These are phyloP conservation scores for Meteorus sp. DNA, from an alignment of 1,140 invertebrate species.

Conservation along the genomic window DNA sequence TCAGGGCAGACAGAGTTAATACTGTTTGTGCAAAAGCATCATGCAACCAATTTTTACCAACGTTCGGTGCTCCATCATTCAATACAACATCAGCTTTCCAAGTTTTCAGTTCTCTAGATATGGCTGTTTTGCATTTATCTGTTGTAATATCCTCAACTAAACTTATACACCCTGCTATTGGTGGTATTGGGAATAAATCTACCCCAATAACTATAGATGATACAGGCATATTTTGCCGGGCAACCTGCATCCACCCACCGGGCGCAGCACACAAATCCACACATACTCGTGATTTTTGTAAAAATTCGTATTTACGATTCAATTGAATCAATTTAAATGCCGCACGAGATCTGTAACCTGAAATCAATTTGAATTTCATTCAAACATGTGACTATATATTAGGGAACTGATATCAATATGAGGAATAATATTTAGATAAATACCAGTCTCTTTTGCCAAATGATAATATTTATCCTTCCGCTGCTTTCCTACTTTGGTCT, in stretches of 20 bases:
- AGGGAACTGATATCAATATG: background rate
- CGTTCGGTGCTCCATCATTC: slow-evolving; percentile 98
- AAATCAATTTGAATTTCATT: slow-evolving; percentile 33
- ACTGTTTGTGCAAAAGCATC: slow-evolving; percentile 95
- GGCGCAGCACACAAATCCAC: slow-evolving; percentile 99
- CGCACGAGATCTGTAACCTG: slow-evolving; percentile 94
- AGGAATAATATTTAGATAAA: slow-evolving; percentile 22
- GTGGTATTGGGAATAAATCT: slow-evolving; percentile 95
- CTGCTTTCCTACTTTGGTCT: slow-evolving; percentile 95
- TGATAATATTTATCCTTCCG: slow-evolving; percentile 98
- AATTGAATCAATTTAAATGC: slow-evolving; percentile 98
- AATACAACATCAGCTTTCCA: slow-evolving; percentile 97
- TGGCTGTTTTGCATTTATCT: slow-evolving; percentile 79
- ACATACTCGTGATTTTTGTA: slow-evolving; percentile 93
- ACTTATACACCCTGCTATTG: slow-evolving; percentile 87
- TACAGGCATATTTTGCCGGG: slow-evolving; percentile 95
- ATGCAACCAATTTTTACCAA: slow-evolving; percentile 96
- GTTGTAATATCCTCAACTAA: slow-evolving; percentile 96
- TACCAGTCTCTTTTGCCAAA: slow-evolving; percentile 97
- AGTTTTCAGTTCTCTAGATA: slow-evolving; percentile 85
- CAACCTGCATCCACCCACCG: slow-evolving; percentile 99
- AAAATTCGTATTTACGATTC: slow-evolving; percentile 96
- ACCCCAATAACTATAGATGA: slow-evolving; percentile 94
- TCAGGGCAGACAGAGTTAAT: slow-evolving; percentile 88
- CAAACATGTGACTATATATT: background rate